Evolutionary conservation across 1,140 invertebrate genomes (phyloP).

Genomic region (Ceratoteleas bidentatus): DNA sequence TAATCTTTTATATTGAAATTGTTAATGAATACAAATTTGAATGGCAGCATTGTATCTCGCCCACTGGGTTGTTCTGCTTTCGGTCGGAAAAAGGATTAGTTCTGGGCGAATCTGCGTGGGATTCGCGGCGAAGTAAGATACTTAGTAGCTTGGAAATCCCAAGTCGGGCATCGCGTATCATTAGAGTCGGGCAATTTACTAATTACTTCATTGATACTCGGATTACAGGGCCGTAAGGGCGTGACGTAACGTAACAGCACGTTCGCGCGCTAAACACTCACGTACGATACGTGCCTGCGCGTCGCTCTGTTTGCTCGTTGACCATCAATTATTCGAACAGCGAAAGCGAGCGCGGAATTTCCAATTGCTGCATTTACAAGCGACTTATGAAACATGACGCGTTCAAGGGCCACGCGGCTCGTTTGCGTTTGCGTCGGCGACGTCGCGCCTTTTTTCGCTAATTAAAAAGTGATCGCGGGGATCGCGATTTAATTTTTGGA

Average conservation of each 20-base stretch:
- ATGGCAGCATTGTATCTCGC: too few relatives aligned
- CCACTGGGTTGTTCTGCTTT: too few relatives aligned
- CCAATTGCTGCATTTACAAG: conserved; percentile 58
- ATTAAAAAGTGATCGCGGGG: conserved; percentile 26
- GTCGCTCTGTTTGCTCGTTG: conserved; percentile 55
- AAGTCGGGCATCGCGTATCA: too few relatives aligned
- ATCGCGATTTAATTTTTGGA: conserved; percentile 10
- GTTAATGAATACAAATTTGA: too few relatives aligned
- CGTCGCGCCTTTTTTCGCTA: conserved; percentile 18
- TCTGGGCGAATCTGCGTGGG: too few relatives aligned
- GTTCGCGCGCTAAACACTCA: conserved; percentile 48
- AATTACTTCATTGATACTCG: conserved; percentile 55
- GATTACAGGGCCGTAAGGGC: conserved; percentile 51
- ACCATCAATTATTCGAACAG: conserved; percentile 63
- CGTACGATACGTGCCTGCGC: conserved; percentile 41
- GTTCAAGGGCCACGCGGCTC: conserved; percentile 17
- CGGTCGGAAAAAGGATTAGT: too few relatives aligned
- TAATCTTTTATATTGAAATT: too few relatives aligned
- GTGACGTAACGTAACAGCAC: conserved; percentile 41
- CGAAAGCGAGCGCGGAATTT: conserved; percentile 53
- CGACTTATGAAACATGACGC: conserved; percentile 50
- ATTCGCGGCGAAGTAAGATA: too few relatives aligned
- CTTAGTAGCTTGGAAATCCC: too few relatives aligned
- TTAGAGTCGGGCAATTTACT: conserved; percentile 20
- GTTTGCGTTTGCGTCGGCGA: conserved; percentile 25